Evolutionary conservation across 2,113 vertebrate genomes (phyloP), one percentile per base, ranked within the genome.

Genomic region (Hypanus sabinus): DNA sequence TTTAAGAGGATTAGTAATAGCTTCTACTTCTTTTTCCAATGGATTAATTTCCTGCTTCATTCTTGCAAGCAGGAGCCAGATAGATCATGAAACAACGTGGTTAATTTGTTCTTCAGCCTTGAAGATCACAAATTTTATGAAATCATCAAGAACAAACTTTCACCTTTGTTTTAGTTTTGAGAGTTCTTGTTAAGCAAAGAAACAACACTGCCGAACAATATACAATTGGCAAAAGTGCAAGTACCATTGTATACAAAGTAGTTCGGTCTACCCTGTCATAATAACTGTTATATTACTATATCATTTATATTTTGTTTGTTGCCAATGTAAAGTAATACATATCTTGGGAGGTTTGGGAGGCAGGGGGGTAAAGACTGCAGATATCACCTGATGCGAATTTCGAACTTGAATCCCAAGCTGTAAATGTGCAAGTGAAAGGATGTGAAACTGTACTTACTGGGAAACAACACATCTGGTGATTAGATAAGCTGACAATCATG

Each of bases 1-100:
- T 57, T 30, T 88, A n/a, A 90, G 85, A 90, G 30, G 16, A 90
- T 90, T 90, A 90, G 30, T 90, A 12, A 90, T 18, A 90, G 46
- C 46, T 46, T 65, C 30, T 20, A 1, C n/a, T 36, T 30, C 33
- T 62, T 27, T 5, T 88, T 85, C 81, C 11, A 87, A 55, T n/a
- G 46, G 8, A 60, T 33, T 1, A 30, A 88, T 65, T 88, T 16
- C 60, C 60, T 14, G 33, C 16, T 90, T 90, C 85, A 65, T 65
- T 14, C 7, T 90, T 68, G 85, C 14, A 65, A 88, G 85, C 18
- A 33, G n/a, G 85, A 90, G 4, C 85, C 60, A 65, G 62, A 33
- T 14, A 1, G n/a, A 33, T 90, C 18, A 38, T 16, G 18, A 20
- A 90, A 65, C 71, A 68, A 68, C 10, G 85, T 90, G 16, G 60